A percentile compares a stretch with the other conserved stretches of the same genome.
Conservation (phyloP, 2,888 invertebrate species). For the Allacma fusca region DNA sequence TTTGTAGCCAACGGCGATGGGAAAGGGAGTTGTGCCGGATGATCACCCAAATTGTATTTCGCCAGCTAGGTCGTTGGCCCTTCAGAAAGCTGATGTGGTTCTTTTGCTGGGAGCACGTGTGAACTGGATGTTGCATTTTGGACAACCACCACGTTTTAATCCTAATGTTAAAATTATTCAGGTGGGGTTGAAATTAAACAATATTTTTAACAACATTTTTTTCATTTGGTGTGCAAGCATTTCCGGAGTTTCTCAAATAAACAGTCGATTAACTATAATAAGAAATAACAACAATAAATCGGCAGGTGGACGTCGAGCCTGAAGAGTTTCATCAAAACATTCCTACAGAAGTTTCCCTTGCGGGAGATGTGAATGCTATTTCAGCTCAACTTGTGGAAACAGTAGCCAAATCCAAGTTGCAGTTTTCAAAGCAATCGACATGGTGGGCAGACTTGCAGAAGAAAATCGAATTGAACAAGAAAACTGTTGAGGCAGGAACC, state of each 20-base stretch:
- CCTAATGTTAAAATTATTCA: slow-evolving; percentile 87
- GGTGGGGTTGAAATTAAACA: no score
- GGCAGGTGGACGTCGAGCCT: slow-evolving; percentile 81
- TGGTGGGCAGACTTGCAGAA: slow-evolving; percentile 82
- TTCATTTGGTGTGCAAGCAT: no score
- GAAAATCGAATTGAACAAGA: slow-evolving; percentile 78
- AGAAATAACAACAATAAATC: no score
- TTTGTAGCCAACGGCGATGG: slow-evolving; percentile 90
- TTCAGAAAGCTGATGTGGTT: slow-evolving; percentile 88
- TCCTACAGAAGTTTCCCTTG: slow-evolving; percentile 78
- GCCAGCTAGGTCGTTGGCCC: slow-evolving; percentile 83
- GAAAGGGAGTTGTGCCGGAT: slow-evolving; percentile 70
- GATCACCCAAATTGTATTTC: slow-evolving; percentile 76
- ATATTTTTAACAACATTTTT: no score
- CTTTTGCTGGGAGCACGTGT: slow-evolving; percentile 87
- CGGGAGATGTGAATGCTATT: slow-evolving; percentile 83
- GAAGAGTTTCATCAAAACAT: slow-evolving; percentile 95
- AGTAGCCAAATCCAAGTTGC: slow-evolving; percentile 71
- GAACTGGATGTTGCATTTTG: slow-evolving; percentile 99
- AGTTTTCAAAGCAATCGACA: slow-evolving; percentile 68
- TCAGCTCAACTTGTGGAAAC: slow-evolving; percentile 71
- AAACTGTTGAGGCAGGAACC: slow-evolving; percentile 71
- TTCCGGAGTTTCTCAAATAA: no score
- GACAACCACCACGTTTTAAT: slow-evolving; percentile 83
- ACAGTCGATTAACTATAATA: no score